phyloP scores from a whole-genome alignment of 2,113 vertebrate genomes.

The Narcine bancroftii region DNA sequence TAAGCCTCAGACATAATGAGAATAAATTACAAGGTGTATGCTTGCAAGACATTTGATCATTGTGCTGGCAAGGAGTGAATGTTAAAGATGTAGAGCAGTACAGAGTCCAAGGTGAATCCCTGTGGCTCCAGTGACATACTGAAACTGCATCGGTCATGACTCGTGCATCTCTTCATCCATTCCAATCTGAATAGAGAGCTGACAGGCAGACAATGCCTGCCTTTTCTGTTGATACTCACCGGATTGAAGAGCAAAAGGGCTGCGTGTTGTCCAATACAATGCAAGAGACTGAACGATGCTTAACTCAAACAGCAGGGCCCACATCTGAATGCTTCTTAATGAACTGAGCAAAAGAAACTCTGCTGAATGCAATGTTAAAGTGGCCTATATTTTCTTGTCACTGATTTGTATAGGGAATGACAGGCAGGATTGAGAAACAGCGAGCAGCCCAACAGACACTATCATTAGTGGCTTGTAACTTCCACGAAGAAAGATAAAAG shows the following conservation, averaged over 20 bases:
- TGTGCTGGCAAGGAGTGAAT: neutral
- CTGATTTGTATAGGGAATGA: conserved; percentile 28
- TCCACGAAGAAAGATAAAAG: neutral
- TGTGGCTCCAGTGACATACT: neutral
- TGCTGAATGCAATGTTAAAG: neutral
- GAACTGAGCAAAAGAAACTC: conserved; percentile 6
- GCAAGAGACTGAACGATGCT: conserved; percentile 24
- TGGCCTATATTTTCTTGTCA: neutral
- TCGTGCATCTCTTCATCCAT: conserved; percentile 14
- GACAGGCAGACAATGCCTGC: conserved; percentile 1
- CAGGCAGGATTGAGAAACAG: conserved; percentile 22
- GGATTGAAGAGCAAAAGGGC: neutral
- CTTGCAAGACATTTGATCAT: conserved; percentile 25
- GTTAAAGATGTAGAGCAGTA: neutral
- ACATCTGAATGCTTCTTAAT: neutral
- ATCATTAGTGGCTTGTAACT: neutral
- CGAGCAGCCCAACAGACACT: neutral
- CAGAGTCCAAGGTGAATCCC: conserved; percentile 4
- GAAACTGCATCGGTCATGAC: conserved; percentile 13
- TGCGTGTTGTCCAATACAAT: neutral
- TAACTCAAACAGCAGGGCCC: neutral
- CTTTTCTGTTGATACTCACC: neutral
- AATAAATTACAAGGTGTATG: neutral
- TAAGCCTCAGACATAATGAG: neutral
- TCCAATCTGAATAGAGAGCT: neutral